Evolutionary conservation across 2,797 vertebrate genomes (phyloP).

Genomic region (Acipenser oxyrinchus): DNA sequence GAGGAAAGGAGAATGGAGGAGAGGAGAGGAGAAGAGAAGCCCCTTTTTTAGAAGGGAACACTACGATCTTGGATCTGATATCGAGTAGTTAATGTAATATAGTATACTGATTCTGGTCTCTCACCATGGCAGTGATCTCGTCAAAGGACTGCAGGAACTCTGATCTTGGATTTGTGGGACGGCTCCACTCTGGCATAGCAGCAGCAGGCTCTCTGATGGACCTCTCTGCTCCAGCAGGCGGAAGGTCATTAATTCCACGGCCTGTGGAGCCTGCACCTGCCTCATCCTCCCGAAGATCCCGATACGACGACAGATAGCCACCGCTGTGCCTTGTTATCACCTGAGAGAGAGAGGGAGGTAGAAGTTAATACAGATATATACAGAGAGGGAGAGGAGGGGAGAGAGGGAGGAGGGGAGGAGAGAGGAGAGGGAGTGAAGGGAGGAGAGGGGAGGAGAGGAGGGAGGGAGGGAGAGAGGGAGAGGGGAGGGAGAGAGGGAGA

Average conservation of each 20-base stretch:
- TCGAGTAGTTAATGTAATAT: no score
- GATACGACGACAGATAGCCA: slow-evolving; percentile 15
- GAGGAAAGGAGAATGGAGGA: background rate
- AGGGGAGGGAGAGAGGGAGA: no score
- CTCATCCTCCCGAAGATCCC: slow-evolving; percentile 55
- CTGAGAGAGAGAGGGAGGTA: background rate
- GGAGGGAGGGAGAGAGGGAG: no score
- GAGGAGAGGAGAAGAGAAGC: background rate
- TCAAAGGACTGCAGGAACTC: slow-evolving; percentile 85
- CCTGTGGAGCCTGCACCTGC: slow-evolving; percentile 77
- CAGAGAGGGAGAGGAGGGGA: no score
- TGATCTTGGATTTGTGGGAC: slow-evolving; percentile 84
- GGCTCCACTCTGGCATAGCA: slow-evolving; percentile 87
- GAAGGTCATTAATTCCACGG: slow-evolving; percentile 85
- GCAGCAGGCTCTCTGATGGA: slow-evolving; percentile 74
- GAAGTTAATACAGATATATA: background rate
- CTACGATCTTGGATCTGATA: no score
- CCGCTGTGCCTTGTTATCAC: slow-evolving; percentile 19
- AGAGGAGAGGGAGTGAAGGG: no score
- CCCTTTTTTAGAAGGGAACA: no score
- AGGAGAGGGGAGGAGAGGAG: no score
- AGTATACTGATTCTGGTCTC: slow-evolving; percentile 13
- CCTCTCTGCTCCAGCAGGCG: slow-evolving; percentile 65
- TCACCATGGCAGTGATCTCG: slow-evolving; percentile 92
- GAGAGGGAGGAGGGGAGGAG: no score